Conservation (phyloP, 2,888 invertebrate genomes). For the Standfussiana lucernea region DNA sequence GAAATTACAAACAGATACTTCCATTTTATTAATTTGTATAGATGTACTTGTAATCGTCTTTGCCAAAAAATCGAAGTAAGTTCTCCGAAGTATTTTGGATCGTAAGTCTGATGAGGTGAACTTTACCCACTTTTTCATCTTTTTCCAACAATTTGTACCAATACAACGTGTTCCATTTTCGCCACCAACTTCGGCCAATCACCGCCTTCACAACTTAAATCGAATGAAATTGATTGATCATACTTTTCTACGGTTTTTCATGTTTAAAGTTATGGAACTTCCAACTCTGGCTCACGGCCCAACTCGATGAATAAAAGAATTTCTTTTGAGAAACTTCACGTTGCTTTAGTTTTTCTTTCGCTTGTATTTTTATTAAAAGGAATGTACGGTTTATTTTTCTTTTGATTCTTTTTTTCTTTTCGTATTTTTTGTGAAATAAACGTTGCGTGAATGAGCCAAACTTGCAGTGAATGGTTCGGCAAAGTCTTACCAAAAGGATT, state of each 20-base stretch:
- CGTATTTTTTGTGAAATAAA: constrained; percentile 14
- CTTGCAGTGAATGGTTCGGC: constrained; percentile 17
- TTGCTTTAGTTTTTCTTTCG: constrained; percentile 56
- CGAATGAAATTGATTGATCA: constrained; percentile 80
- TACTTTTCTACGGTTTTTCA: constrained; percentile 69
- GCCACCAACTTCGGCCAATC: constrained; percentile 50
- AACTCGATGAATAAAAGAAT: constrained; percentile 76
- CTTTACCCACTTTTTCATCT: background rate
- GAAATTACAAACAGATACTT: too few relatives aligned
- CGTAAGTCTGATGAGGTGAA: background rate
- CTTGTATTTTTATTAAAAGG: constrained; percentile 52
- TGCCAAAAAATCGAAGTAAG: background rate
- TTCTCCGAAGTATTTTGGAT: background rate
- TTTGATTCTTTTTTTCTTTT: background rate
- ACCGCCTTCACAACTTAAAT: constrained; percentile 68
- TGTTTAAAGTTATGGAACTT: constrained; percentile 67
- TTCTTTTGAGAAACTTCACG: constrained; percentile 59
- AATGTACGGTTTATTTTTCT: constrained; percentile 34
- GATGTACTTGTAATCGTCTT: background rate
- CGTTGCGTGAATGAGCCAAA: constrained; percentile 11
- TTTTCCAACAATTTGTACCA: background rate
- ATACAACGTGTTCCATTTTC: constrained; percentile 22
- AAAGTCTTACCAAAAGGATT: constrained; percentile 1
- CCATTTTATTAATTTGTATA: too few relatives aligned
- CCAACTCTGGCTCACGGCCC: constrained; percentile 51